Conservation (phyloP, 2,113 vertebrate genomes). For the Cygnus atratus region DNA sequence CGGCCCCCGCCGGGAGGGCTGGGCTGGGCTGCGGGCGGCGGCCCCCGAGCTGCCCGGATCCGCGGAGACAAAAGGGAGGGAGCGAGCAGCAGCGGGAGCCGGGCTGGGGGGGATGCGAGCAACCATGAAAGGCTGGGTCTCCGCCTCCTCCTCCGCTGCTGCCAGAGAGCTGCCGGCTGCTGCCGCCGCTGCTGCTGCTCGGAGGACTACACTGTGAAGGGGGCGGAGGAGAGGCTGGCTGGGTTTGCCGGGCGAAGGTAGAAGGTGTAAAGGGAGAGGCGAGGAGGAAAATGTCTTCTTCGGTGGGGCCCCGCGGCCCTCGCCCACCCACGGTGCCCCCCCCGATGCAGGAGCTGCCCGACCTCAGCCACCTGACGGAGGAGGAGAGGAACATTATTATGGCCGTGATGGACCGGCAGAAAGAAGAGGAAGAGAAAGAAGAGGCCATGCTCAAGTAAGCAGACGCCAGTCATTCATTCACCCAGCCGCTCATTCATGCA, state of each 20-base stretch:
- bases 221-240: conserved; percentile 74
- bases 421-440: conserved; percentile 97
- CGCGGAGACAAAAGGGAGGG: conserved; percentile 63
- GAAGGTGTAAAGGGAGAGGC: conserved; percentile 72
- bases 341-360: conserved; percentile 93
- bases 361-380: conserved; percentile 98
- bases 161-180: conserved; percentile 74
- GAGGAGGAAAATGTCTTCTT: conserved; percentile 84
- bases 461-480: conserved; percentile 56
- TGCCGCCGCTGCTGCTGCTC: conserved; percentile 66
- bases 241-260: conserved; percentile 71
- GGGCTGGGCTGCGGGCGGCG: conserved; percentile 76
- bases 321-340: conserved; percentile 91
- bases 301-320: conserved; percentile 93
- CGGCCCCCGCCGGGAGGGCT: conserved; percentile 69
- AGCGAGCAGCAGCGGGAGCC: conserved; percentile 35
- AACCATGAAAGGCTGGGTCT: conserved; percentile 84
- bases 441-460: conserved; percentile 99
- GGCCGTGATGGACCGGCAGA: conserved; percentile 98
- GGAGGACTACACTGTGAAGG: conserved; percentile 85
- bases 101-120: conserved; percentile 77
- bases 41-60: conserved; percentile 53
- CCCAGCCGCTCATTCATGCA: conserved; percentile 45
- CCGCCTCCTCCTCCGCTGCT: conserved; percentile 74
- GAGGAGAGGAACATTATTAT: conserved; percentile 97